phyloP scores from a whole-genome alignment of 2,888 invertebrate genomes.

The Crematogaster levior region DNA sequence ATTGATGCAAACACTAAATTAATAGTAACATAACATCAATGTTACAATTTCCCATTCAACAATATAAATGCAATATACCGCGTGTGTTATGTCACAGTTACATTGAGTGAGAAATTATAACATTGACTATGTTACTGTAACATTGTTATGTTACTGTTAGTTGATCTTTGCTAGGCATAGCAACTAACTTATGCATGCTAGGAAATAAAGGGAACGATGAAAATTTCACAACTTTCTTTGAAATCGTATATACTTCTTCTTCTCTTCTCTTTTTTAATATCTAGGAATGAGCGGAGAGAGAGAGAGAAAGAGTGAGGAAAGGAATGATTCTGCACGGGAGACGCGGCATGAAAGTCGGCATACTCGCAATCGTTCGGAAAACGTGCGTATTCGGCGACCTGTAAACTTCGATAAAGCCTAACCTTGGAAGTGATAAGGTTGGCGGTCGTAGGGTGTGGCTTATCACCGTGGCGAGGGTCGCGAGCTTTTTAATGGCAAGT shows the following conservation, averaged over 20 bases:
- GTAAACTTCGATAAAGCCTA: conserved; percentile 74
- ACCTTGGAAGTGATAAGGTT: conserved; percentile 64
- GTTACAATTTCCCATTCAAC: too few species aligned
- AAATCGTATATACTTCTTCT: not conserved
- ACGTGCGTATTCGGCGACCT: conserved; percentile 64
- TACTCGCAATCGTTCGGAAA: conserved; percentile 40
- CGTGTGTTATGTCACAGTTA: too few species aligned
- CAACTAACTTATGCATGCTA: too few species aligned
- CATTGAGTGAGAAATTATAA: too few species aligned
- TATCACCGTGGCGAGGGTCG: conserved; percentile 42
- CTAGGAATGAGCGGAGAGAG: not conserved
- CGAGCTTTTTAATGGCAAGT: conserved; percentile 25
- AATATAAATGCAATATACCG: too few species aligned
- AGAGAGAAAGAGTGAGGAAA: not conserved
- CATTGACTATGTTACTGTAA: too few species aligned
- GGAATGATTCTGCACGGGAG: not conserved
- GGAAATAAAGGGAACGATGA: not conserved
- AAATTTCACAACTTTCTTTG: not conserved
- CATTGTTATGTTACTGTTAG: too few species aligned
- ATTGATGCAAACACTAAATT: too few species aligned
- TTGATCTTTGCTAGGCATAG: too few species aligned
- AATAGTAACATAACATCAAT: too few species aligned
- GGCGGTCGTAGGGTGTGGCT: conserved; percentile 50
- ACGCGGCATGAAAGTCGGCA: not conserved
- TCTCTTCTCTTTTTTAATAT: not conserved